These are phyloP conservation scores for Helicoverpa armigera DNA, from an alignment of 1,140 invertebrate species.

Conservation along the genomic window DNA sequence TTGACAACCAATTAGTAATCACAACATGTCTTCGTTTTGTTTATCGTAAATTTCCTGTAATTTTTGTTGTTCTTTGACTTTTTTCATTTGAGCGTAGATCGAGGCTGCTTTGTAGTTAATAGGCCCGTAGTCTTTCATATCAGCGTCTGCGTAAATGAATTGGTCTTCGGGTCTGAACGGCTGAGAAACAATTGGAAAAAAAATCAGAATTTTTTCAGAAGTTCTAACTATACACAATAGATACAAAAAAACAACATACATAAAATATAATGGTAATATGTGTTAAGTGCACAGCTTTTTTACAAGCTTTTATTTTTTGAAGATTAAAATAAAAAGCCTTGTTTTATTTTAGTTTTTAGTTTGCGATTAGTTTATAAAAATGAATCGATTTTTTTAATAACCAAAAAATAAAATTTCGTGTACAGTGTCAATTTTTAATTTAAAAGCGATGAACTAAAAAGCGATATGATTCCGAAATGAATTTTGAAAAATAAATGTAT, in stretches of 20 bases:
- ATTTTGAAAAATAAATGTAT: conserved; percentile 30
- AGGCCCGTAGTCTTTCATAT: conserved; percentile 95
- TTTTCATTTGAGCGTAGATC: conserved; percentile 90
- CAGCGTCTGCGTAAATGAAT: conserved; percentile 95
- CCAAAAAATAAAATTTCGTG: neutral
- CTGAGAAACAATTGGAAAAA: conserved; percentile 80
- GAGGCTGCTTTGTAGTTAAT: conserved; percentile 96
- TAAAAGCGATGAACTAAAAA: conserved; percentile 7
- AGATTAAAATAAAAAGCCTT: neutral
- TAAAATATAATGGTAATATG: conserved; percentile 58
- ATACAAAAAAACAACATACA: conserved; percentile 23
- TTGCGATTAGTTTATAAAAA: neutral
- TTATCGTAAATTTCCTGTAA: conserved; percentile 81
- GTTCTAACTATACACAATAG: neutral
- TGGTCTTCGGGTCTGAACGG: conserved; percentile 92
- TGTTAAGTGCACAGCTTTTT: conserved; percentile 56
- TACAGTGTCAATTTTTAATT: neutral
- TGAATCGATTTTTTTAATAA: neutral
- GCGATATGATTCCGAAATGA: conserved; percentile 24
- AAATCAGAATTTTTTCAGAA: neutral
- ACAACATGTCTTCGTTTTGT: conserved; percentile 78
- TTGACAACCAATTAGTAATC: conserved; percentile 66
- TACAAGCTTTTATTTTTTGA: neutral
- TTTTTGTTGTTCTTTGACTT: conserved; percentile 87
- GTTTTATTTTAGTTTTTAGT: conserved; percentile 9